Evolutionary conservation across 2,113 vertebrate species (phyloP).

Genomic region (Crotalus horridus): DNA sequence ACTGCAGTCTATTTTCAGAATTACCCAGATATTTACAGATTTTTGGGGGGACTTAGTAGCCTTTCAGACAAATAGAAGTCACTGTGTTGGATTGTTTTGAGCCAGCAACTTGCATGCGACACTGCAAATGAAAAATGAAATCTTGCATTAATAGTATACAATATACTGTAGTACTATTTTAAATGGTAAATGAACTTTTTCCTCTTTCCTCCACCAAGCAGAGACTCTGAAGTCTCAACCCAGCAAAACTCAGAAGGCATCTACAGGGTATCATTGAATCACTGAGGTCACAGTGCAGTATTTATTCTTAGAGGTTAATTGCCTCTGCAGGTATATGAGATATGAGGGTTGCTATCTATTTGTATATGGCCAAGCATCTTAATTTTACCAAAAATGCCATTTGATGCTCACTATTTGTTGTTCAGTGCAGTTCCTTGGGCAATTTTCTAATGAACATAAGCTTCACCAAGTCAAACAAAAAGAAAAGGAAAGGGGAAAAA

Average conservation of each 20-base stretch:
- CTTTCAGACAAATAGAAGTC: constrained; percentile 32
- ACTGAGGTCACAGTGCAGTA: constrained; percentile 26
- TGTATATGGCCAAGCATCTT: constrained; percentile 59
- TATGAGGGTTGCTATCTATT: constrained; percentile 71
- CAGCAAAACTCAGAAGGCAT: constrained; percentile 19
- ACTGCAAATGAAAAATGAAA: constrained; percentile 37
- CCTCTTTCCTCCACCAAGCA: not conserved
- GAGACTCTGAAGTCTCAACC: constrained; percentile 3
- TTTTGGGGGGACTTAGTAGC: constrained; percentile 13
- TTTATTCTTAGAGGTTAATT: constrained; percentile 35
- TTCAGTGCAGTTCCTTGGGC: constrained; percentile 63
- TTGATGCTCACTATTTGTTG: constrained; percentile 58
- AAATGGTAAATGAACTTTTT: not conserved
- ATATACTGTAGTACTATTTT: not conserved
- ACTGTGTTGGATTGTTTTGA: constrained; percentile 13
- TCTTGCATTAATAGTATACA: constrained; percentile 17
- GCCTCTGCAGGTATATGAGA: constrained; percentile 65
- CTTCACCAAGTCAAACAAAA: constrained; percentile 61
- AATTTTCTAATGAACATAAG: constrained; percentile 60
- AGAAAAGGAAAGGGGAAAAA: not conserved
- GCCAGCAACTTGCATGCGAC: constrained; percentile 38
- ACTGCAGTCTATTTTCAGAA: constrained; percentile 31
- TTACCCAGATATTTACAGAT: constrained; percentile 39
- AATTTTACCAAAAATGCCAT: constrained; percentile 62
- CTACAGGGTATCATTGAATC: constrained; percentile 34